A percentile compares a stretch with the other conserved stretches of the same genome.
These are phyloP conservation scores for Serilophus lunatus DNA, from an alignment of 2,113 vertebrate species.

Conservation along the genomic window DNA sequence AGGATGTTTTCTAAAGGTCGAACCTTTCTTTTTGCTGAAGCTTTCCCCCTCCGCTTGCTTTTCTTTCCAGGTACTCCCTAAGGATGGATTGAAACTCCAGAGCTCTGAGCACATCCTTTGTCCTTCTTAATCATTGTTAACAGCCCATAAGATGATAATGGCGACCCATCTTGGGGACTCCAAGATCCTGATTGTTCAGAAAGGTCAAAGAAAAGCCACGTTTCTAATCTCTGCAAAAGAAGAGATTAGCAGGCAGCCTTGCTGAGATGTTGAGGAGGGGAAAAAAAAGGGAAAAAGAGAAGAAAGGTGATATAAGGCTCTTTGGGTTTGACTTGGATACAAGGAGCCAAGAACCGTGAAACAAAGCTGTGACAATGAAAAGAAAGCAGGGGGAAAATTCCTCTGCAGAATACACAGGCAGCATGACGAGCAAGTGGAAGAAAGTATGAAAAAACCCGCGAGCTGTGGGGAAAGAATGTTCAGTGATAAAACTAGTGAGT, in stretches of 20 bases:
- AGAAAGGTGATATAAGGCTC: not conserved
- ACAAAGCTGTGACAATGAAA: not conserved
- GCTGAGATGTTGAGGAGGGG: not conserved
- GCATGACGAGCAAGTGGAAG: not conserved
- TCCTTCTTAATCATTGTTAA: slow-evolving; percentile 41
- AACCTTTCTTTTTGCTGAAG: slow-evolving; percentile 16
- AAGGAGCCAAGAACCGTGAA: not conserved
- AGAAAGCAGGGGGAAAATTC: not conserved
- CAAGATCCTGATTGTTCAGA: slow-evolving; percentile 46
- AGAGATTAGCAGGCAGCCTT: slow-evolving; percentile 46
- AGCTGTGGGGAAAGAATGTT: not conserved
- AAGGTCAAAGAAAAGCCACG: slow-evolving; percentile 52
- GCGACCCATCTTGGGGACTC: slow-evolving; percentile 13
- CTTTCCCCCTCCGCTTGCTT: slow-evolving; percentile 7
- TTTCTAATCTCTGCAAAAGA: slow-evolving; percentile 38
- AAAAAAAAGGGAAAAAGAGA: not conserved
- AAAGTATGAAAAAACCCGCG: not conserved
- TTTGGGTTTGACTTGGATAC: not conserved
- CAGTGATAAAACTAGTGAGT: not conserved
- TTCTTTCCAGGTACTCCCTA: slow-evolving; percentile 25
- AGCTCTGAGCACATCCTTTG: slow-evolving; percentile 25
- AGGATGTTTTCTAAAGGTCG: slow-evolving; percentile 34
- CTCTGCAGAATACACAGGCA: not conserved
- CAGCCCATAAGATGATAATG: slow-evolving; percentile 42
- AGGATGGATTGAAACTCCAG: not conserved